phyloP scores from a whole-genome alignment of 37 sponge, comb jelly and placozoan genomes.

The Chondrilla cf. caribensis region DNA sequence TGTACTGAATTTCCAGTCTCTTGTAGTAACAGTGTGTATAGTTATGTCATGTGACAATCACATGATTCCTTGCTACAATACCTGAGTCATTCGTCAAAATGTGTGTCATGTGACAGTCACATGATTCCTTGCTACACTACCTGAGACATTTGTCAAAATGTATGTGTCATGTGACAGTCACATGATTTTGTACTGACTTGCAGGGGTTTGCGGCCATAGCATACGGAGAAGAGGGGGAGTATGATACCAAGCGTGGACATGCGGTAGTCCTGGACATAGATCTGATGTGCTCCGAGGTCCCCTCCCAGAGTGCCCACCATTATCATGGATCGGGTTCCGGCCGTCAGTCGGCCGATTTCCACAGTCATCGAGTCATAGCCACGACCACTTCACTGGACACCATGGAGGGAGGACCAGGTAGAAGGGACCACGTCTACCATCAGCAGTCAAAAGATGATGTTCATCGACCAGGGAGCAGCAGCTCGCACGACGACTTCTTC shows the following conservation, averaged over 20 bases:
- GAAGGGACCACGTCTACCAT: neutral
- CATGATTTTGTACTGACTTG: neutral
- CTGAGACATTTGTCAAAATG: no score
- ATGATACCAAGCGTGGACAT: constrained; percentile 33
- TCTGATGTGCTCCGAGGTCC: neutral
- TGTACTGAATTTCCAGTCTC: no score
- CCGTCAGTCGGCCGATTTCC: neutral
- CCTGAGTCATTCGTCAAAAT: no score
- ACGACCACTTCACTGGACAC: neutral
- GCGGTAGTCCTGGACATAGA: constrained; percentile 22
- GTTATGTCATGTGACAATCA: no score
- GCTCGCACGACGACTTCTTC: constrained; percentile 30
- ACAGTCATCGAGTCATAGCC: neutral
- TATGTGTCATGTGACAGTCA: neutral
- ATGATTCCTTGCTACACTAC: no score
- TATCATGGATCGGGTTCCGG: constrained; percentile 18
- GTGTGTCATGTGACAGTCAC: no score
- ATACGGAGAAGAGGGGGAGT: constrained; percentile 31
- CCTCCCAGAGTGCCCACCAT: neutral
- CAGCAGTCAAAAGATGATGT: neutral
- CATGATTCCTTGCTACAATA: no score
- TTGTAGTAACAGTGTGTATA: no score
- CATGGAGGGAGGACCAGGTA: constrained; percentile 10
- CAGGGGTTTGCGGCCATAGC: constrained; percentile 27
- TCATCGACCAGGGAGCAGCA: neutral